These are phyloP conservation scores for Tetrao urogallus DNA, from an alignment of 2,113 vertebrate genomes.

Conservation along the genomic window DNA sequence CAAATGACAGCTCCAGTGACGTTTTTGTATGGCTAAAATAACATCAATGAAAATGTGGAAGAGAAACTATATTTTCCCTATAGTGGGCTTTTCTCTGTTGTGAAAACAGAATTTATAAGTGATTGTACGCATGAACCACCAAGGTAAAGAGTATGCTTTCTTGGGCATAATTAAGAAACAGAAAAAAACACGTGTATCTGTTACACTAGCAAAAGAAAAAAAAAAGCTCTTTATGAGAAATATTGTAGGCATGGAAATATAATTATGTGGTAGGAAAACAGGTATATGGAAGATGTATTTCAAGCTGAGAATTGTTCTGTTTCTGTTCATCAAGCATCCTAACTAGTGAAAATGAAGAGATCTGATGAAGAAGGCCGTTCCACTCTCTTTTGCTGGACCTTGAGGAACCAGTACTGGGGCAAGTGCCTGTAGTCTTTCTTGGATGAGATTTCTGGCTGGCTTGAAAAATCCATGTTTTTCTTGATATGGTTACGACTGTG, in stretches of 20 bases:
- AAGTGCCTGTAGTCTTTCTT: neutral
- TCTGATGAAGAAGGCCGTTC: neutral
- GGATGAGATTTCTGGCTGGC: neutral
- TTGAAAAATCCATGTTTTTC: neutral
- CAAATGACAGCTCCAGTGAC: neutral
- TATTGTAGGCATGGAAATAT: neutral
- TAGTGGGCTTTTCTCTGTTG: neutral
- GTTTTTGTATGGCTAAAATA: neutral
- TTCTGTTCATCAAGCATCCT: neutral
- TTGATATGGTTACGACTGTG: neutral
- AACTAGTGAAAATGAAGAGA: neutral
- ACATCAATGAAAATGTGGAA: neutral
- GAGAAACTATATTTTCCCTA: neutral
- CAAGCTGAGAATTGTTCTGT: neutral
- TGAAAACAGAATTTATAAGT: neutral
- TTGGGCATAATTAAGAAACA: neutral
- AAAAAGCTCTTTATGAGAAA: neutral
- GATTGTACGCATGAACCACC: neutral
- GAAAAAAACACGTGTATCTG: neutral
- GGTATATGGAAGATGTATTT: neutral
- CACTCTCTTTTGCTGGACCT: neutral
- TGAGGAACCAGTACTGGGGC: neutral
- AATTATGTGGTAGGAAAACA: neutral
- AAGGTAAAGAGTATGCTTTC: neutral
- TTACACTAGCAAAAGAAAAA: neutral